A percentile compares a stretch with the other conserved stretches of the same genome.
These are phyloP conservation scores for Pseudopleuronectes americanus DNA, from an alignment of 2,797 vertebrate genomes.

Conservation along the genomic window DNA sequence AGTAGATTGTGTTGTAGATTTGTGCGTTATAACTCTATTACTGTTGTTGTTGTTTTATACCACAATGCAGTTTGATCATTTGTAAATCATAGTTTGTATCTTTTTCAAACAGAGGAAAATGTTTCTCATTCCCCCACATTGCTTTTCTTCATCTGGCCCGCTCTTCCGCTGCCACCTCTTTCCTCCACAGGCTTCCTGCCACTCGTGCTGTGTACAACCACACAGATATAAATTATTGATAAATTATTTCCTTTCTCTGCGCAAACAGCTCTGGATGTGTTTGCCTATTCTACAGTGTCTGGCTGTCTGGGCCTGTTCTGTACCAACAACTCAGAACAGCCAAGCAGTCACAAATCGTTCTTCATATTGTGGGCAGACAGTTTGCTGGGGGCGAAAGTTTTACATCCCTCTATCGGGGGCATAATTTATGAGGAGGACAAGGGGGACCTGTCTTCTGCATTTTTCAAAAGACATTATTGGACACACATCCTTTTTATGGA, in stretches of 20 bases:
- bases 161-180: not conserved
- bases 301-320: slow-evolving; percentile 36
- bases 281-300: slow-evolving; percentile 22
- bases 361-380: slow-evolving; percentile 41
- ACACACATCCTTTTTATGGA: slow-evolving; percentile 3
- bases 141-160: slow-evolving; percentile 21
- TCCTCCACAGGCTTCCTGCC: slow-evolving; percentile 24
- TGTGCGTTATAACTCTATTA: not conserved
- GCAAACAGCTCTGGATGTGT: slow-evolving; percentile 18
- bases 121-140: not conserved
- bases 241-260: slow-evolving; percentile 33
- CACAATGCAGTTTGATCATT: slow-evolving; percentile 14
- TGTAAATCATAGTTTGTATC: slow-evolving; percentile 17
- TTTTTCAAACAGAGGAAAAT: slow-evolving; percentile 19
- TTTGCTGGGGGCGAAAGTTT: slow-evolving; percentile 44
- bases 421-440: not conserved
- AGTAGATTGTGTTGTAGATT: not conserved
- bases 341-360: slow-evolving; percentile 44
- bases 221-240: slow-evolving; percentile 41
- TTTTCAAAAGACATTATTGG: not conserved
- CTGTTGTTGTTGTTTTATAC: slow-evolving; percentile 7
- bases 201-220: not conserved
- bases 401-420: slow-evolving; percentile 19
- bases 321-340: slow-evolving; percentile 31
- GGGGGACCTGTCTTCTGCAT: not conserved